phyloP scores from a whole-genome alignment of 92 coral and sea anemone species.

The Heteractis magnifica region DNA sequence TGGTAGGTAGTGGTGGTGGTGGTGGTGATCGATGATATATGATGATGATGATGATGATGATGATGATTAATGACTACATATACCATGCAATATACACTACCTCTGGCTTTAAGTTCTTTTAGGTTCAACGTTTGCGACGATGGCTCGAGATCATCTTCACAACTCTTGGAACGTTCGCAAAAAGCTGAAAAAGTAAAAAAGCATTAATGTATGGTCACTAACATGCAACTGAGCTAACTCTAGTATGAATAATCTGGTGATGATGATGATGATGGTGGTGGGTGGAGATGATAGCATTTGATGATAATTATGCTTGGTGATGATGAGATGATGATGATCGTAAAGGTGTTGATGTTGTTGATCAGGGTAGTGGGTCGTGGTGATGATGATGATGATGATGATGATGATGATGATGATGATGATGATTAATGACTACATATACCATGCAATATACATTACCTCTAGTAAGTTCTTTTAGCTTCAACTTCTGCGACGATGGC shows the following conservation, averaged over 20 bases:
- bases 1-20: background rate
- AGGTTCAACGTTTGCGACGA: background rate
- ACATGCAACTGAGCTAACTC: too few species aligned
- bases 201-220: too few species aligned
- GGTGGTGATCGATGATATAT: background rate
- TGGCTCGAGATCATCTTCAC: background rate
- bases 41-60: background rate
- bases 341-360: background rate
- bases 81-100: background rate
- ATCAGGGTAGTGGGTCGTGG: background rate
- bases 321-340: too few species aligned
- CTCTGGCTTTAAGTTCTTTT: background rate
- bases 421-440: background rate
- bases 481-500: background rate
- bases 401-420: background rate
- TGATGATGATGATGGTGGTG: background rate
- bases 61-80: background rate
- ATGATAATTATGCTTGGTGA: too few species aligned
- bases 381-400: background rate
- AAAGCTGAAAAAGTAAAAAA: background rate
- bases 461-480: background rate
- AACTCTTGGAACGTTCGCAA: background rate
- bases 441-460: background rate
- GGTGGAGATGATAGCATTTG: too few species aligned
- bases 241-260: background rate